phyloP scores from a whole-genome alignment of 2,797 vertebrate genomes.

The Clarias platycephalus region DNA sequence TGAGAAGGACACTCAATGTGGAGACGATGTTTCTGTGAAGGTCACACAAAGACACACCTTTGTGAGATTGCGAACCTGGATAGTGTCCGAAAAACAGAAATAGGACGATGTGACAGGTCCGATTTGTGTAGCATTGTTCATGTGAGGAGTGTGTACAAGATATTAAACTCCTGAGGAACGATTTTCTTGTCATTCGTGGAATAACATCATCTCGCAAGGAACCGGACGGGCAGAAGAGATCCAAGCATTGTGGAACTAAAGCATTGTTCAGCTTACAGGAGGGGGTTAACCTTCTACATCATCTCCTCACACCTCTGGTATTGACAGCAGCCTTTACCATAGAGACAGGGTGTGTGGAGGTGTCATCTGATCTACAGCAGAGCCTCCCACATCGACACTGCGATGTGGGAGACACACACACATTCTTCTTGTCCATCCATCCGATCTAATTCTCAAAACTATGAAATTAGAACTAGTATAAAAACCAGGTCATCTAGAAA shows the following conservation, averaged over 20 bases:
- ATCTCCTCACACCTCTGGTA: constrained; percentile 44
- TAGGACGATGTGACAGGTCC: no score
- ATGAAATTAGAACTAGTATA: fast-evolving
- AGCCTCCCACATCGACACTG: constrained; percentile 24
- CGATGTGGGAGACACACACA: neutral
- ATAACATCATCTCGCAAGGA: neutral
- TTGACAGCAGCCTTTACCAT: constrained; percentile 46
- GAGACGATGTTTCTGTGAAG: neutral
- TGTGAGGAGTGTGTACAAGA: neutral
- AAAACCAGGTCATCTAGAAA: neutral
- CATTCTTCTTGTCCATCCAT: neutral
- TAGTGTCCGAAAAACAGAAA: neutral
- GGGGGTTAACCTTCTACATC: constrained; percentile 42
- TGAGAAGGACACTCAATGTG: neutral
- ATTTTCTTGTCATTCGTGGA: neutral
- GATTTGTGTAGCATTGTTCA: neutral
- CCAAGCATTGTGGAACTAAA: neutral
- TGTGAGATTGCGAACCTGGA: no score
- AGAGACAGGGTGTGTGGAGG: constrained; percentile 34
- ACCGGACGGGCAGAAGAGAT: neutral
- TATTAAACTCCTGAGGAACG: neutral
- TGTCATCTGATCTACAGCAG: constrained; percentile 45
- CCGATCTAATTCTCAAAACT: neutral
- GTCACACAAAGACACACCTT: neutral
- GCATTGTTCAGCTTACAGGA: neutral